A percentile compares a stretch with the other conserved stretches of the same genome.
These are phyloP conservation scores for Megaleporinus macrocephalus DNA, from an alignment of 2,113 vertebrate species.

Conservation along the genomic window DNA sequence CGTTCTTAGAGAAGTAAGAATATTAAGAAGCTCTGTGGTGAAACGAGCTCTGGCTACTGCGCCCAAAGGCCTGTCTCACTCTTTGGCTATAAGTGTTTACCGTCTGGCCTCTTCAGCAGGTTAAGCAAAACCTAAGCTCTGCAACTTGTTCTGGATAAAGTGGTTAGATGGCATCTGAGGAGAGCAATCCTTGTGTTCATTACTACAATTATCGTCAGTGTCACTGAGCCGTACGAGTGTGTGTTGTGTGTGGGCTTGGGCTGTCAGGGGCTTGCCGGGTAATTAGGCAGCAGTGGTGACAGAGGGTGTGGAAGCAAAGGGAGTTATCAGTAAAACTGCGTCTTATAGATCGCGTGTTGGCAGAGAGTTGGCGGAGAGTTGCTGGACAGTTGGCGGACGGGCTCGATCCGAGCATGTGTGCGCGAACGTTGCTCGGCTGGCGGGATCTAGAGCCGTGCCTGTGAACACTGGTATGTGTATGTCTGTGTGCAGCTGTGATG, in stretches of 20 bases:
- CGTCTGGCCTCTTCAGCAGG: constrained; percentile 16
- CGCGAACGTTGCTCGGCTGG: not conserved
- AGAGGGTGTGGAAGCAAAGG: not conserved
- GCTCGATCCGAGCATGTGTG: not conserved
- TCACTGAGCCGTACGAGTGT: not conserved
- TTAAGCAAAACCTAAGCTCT: constrained; percentile 39
- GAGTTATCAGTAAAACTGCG: constrained; percentile 29
- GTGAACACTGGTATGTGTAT: not conserved
- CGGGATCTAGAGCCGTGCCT: constrained; percentile 8
- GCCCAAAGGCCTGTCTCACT: constrained; percentile 22
- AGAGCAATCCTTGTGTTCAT: constrained; percentile 39
- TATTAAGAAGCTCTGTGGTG: constrained; percentile 26
- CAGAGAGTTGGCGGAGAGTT: constrained; percentile 7
- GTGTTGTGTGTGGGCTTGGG: not conserved
- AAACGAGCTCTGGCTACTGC: constrained; percentile 24
- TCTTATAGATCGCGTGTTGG: constrained; percentile 8
- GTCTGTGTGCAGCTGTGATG: constrained; percentile 1
- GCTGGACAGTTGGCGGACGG: not conserved
- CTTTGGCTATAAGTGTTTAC: constrained; percentile 13
- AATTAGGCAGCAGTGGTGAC: constrained; percentile 37
- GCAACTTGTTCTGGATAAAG: constrained; percentile 23
- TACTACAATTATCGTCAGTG: constrained; percentile 51
- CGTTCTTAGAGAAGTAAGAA: not conserved
- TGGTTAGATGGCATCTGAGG: constrained; percentile 26
- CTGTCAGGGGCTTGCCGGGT: not conserved